Conservation (phyloP, 2,888 invertebrate species). For the Himalopsyche japonica region DNA sequence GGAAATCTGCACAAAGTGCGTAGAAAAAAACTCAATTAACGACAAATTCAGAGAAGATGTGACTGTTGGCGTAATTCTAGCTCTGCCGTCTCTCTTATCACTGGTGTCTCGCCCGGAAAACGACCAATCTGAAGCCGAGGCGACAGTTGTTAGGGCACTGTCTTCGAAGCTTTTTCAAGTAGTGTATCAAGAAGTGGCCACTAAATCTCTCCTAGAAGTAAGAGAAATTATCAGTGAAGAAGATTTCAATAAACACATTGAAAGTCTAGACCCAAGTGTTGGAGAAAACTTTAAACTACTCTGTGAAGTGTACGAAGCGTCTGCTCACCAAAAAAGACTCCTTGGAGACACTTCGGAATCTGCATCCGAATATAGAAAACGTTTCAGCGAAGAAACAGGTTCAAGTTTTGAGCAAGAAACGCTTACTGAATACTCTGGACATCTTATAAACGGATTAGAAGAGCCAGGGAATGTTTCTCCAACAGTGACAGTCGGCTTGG, state of each 20-base stretch:
- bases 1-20: constrained; percentile 67
- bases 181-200: constrained; percentile 65
- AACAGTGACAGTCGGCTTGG: constrained; percentile 39
- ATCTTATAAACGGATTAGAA: constrained; percentile 14
- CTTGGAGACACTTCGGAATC: background rate
- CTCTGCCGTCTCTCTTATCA: constrained; percentile 65
- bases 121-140: constrained; percentile 55
- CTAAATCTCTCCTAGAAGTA: constrained; percentile 71
- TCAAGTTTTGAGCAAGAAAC: constrained; percentile 17
- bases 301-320: constrained; percentile 62
- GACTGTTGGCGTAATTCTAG: constrained; percentile 68
- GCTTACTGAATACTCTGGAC: constrained; percentile 7
- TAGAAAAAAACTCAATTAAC: constrained; percentile 63
- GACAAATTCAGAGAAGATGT: constrained; percentile 61
- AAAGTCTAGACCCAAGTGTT: constrained; percentile 52
- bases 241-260: constrained; percentile 62
- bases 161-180: constrained; percentile 60
- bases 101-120: constrained; percentile 58
- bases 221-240: constrained; percentile 68
- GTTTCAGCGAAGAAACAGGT: background rate
- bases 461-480: constrained; percentile 32
- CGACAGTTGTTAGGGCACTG: constrained; percentile 58
- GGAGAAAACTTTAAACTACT: constrained; percentile 63
- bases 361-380: background rate
- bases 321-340: background rate